Evolutionary conservation across 2,888 invertebrate species (phyloP).

Genomic region (Synergus gifuensis): DNA sequence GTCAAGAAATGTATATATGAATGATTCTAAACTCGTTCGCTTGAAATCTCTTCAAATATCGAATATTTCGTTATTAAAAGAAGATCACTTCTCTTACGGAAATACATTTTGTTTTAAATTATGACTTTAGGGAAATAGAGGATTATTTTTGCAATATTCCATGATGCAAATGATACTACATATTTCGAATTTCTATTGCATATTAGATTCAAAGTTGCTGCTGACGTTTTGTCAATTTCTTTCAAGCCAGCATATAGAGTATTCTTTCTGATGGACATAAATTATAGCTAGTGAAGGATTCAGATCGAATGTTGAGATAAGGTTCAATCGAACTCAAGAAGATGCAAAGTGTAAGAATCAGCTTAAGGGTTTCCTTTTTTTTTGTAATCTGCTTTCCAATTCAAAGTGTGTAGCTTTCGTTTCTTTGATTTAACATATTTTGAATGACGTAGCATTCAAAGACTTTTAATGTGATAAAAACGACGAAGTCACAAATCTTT

Average conservation of each 20-base stretch:
- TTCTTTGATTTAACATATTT: background rate
- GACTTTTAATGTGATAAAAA: slow-evolving; percentile 31
- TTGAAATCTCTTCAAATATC: too few species aligned
- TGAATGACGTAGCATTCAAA: background rate
- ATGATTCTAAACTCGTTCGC: too few species aligned
- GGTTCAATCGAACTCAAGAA: background rate
- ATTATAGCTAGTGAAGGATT: background rate
- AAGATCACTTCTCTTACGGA: too few species aligned
- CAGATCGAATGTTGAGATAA: background rate
- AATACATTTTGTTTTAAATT: too few species aligned
- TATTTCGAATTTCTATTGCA: background rate
- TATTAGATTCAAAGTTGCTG: background rate
- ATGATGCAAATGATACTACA: too few species aligned
- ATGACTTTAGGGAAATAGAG: too few species aligned
- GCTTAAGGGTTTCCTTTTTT: background rate
- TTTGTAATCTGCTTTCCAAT: slow-evolving; percentile 8
- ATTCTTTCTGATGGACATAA: background rate
- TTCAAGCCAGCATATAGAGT: background rate
- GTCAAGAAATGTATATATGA: too few species aligned
- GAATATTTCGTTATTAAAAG: too few species aligned
- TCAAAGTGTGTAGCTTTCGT: background rate
- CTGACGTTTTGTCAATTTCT: background rate
- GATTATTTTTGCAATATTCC: too few species aligned
- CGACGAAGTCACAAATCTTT: background rate
- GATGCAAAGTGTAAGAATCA: background rate